Evolutionary conservation across 2,888 invertebrate genomes (phyloP), one percentile per base, ranked within the genome.

Genomic region (Lomographa bimaculata): DNA sequence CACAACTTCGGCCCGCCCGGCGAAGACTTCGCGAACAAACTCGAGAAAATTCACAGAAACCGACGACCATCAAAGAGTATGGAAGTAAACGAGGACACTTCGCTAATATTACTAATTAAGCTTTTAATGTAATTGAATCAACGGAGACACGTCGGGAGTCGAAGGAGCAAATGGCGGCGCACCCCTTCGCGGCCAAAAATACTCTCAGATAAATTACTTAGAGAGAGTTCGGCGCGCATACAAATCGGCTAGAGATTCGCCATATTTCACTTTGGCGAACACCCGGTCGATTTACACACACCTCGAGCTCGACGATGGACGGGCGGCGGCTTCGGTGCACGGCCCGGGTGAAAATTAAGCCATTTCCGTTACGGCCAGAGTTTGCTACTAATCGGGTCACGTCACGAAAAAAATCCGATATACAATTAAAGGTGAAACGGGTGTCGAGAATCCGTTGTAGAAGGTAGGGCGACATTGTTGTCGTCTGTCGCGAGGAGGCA

Each of bases 121-220:
- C 83, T 85, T 81, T 86, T 85, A 86, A 86, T 80, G 80, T 85
- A 89, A 89, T 87, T 86, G 79, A 81, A 84, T 78, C 72, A 80
- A 75, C 75, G 69, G 77, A 79, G 82, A 83, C 78, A 79, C 73
- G 76, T 79, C 73, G 72, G 64, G 67, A 74, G 74, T 73, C 66
- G 68, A 72, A 72, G 66, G 63, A 64, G 64, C 60, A 60, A 63
- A 53, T 57, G 61, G 71, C 60, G 52, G 57, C 60, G 56, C 68
- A 73, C 71, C 76, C 73, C 71, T 71, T 74, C 65, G 66, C 67
- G 70, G 69, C 77, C 78, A 77, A 82, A 83, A 83, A 83, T 79
- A 81, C 82, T 81, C 73, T 82, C 62, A 82, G 76, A 85, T 77
- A 83, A 81, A 84, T 86, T 84, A 81, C 81, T 83, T 77, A 70